A percentile compares a stretch with the other conserved stretches of the same genome.
phyloP scores from a whole-genome alignment of 2,797 vertebrate species.

The Cetoscarus ocellatus region DNA sequence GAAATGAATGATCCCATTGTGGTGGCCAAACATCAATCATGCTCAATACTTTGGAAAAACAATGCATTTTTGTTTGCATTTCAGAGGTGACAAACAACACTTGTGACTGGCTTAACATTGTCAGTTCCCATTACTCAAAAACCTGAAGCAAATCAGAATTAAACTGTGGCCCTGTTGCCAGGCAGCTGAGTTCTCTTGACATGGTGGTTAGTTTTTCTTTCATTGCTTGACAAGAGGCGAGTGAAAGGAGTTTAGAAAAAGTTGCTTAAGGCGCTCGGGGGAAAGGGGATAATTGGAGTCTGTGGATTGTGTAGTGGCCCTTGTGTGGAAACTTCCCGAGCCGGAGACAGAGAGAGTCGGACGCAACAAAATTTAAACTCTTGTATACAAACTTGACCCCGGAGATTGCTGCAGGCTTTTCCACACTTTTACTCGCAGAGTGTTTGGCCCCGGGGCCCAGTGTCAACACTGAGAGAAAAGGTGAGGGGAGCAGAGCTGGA shows the following conservation, averaged over 20 bases:
- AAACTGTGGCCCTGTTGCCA: slow-evolving; percentile 99
- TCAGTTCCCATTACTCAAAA: slow-evolving; percentile 99
- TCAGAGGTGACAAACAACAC: slow-evolving; percentile 99
- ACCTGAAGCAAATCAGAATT: slow-evolving; percentile 98
- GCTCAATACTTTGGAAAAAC: slow-evolving; percentile 91
- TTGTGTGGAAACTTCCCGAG: slow-evolving; percentile 98
- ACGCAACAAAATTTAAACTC: slow-evolving; percentile 96
- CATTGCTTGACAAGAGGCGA: slow-evolving; percentile 98
- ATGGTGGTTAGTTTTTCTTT: slow-evolving; percentile 99
- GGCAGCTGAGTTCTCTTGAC: slow-evolving; percentile 99
- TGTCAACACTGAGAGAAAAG: slow-evolving; percentile 85
- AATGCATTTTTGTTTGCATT: slow-evolving; percentile 99
- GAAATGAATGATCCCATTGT: slow-evolving; percentile 98
- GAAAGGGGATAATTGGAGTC: slow-evolving; percentile 97
- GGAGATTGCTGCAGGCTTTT: slow-evolving; percentile 87
- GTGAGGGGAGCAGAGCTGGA: slow-evolving; percentile 84
- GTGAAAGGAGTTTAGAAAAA: slow-evolving; percentile 99
- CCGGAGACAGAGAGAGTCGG: slow-evolving; percentile 86
- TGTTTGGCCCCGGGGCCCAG: slow-evolving; percentile 73
- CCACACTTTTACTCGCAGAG: slow-evolving; percentile 88
- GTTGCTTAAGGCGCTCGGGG: slow-evolving; percentile 99
- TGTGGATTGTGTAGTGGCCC: slow-evolving; percentile 90
- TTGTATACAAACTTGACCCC: slow-evolving; percentile 99
- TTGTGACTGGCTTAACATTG: slow-evolving; percentile 98
- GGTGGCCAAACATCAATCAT: slow-evolving; percentile 95